Conservation (phyloP, 2,797 vertebrate genomes). For the Bradypus variegatus region DNA sequence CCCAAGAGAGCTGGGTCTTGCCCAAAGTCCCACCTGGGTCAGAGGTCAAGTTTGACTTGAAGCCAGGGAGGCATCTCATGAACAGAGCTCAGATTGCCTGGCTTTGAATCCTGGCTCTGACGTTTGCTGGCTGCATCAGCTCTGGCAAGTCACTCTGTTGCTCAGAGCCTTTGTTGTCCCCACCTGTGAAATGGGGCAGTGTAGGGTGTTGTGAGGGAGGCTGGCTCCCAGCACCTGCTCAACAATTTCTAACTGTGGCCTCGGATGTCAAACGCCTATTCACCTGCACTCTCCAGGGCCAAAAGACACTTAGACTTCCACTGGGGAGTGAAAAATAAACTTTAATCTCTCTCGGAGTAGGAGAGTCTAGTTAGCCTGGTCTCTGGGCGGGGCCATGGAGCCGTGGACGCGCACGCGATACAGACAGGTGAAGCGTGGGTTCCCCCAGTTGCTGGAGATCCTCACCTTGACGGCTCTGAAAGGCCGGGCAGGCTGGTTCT, state of each 20-base stretch:
- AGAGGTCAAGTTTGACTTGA: background rate
- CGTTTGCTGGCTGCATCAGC: background rate
- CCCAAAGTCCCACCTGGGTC: background rate
- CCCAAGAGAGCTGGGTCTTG: background rate
- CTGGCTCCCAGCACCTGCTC: accelerated
- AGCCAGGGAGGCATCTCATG: background rate
- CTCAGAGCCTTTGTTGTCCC: background rate
- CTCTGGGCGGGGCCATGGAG: conserved; percentile 23
- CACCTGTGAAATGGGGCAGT: background rate
- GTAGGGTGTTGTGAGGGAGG: background rate
- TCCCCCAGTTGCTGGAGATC: conserved; percentile 69
- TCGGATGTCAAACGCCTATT: background rate
- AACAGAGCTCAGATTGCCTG: background rate
- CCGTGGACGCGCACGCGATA: conserved; percentile 67
- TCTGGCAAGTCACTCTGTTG: background rate
- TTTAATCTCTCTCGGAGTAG: conserved; percentile 51
- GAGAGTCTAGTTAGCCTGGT: background rate
- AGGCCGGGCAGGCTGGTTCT: conserved; percentile 55
- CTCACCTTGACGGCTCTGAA: conserved; percentile 63
- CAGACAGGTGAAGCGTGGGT: conserved; percentile 64
- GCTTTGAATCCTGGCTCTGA: background rate
- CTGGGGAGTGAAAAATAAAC: conserved; percentile 6
- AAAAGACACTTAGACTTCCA: background rate
- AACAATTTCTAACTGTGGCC: accelerated
- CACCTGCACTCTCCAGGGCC: too few relatives aligned